phyloP scores from a whole-genome alignment of 2,888 invertebrate genomes.

The Leptinotarsa peninsularis region DNA sequence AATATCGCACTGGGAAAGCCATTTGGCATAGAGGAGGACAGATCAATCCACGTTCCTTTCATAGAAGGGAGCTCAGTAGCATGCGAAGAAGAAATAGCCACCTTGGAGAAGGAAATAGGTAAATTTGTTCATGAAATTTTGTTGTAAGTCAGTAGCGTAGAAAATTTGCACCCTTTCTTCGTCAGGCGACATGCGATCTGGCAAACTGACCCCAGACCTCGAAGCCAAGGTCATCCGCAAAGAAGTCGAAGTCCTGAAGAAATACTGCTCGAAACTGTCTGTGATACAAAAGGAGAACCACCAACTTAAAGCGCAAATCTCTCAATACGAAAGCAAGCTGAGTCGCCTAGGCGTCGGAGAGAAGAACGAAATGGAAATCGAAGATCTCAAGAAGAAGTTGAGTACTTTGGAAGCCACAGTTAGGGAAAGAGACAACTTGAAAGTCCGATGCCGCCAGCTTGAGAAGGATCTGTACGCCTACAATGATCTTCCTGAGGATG shows the following conservation, averaged over 20 bases:
- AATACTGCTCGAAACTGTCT: slow-evolving; percentile 59
- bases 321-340: slow-evolving; percentile 42
- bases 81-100: slow-evolving; percentile 23
- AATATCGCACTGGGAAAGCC: slow-evolving; percentile 25
- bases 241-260: slow-evolving; percentile 59
- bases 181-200: slow-evolving; percentile 48
- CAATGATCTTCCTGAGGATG: slow-evolving; percentile 55
- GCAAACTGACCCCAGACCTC: slow-evolving; percentile 52
- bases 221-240: slow-evolving; percentile 59
- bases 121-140: background rate
- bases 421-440: slow-evolving; percentile 56
- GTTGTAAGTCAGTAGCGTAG: background rate
- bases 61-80: background rate
- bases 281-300: slow-evolving; percentile 60
- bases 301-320: slow-evolving; percentile 51
- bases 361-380: slow-evolving; percentile 29
- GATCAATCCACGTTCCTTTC: background rate
- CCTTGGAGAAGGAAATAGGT: slow-evolving; percentile 25
- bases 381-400: slow-evolving; percentile 46
- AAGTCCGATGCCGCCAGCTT: slow-evolving; percentile 52
- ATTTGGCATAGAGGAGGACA: slow-evolving; percentile 19
- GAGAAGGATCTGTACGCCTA: slow-evolving; percentile 56
- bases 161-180: background rate
- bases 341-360: slow-evolving; percentile 34
- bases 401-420: slow-evolving; percentile 45